A percentile compares a stretch with the other conserved stretches of the same genome.
These are phyloP conservation scores for Phalera bucephala DNA, from an alignment of 2,888 invertebrate genomes.

Conservation along the genomic window DNA sequence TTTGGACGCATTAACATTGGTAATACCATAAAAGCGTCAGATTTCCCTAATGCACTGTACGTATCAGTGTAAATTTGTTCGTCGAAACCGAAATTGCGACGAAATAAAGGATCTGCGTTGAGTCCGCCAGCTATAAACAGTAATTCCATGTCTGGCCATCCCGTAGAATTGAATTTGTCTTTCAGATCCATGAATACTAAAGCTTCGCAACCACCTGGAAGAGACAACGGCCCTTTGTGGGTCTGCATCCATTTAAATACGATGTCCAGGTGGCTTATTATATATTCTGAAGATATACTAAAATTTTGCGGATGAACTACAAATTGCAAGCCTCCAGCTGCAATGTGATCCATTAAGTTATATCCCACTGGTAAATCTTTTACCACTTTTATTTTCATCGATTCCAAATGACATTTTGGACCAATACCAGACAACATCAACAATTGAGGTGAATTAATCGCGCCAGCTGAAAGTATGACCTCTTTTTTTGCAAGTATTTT, in stretches of 20 bases:
- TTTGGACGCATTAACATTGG: slow-evolving; percentile 89
- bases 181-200: slow-evolving; percentile 85
- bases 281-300: slow-evolving; percentile 55
- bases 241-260: slow-evolving; percentile 80
- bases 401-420: slow-evolving; percentile 82
- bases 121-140: slow-evolving; percentile 83
- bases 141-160: slow-evolving; percentile 86
- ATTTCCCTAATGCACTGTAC: slow-evolving; percentile 60
- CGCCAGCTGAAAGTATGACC: slow-evolving; percentile 89
- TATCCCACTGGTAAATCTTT: slow-evolving; percentile 85
- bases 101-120: slow-evolving; percentile 68
- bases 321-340: slow-evolving; percentile 85
- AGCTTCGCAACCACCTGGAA: slow-evolving; percentile 87
- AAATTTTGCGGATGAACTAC: slow-evolving; percentile 65
- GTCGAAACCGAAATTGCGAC: slow-evolving; percentile 80
- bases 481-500: slow-evolving; percentile 85
- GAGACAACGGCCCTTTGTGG: slow-evolving; percentile 82
- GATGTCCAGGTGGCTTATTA: slow-evolving; percentile 62
- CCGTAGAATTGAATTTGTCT: slow-evolving; percentile 76
- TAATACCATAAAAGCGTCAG: slow-evolving; percentile 80
- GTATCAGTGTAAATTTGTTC: slow-evolving; percentile 66
- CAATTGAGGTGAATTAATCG: slow-evolving; percentile 90
- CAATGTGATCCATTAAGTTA: slow-evolving; percentile 88
- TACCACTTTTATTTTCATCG: slow-evolving; percentile 78
- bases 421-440: slow-evolving; percentile 92